Base-by-base conservation (phyloP, 2,797 vertebrate species). In the Cossypha niveicapilla region DNA sequence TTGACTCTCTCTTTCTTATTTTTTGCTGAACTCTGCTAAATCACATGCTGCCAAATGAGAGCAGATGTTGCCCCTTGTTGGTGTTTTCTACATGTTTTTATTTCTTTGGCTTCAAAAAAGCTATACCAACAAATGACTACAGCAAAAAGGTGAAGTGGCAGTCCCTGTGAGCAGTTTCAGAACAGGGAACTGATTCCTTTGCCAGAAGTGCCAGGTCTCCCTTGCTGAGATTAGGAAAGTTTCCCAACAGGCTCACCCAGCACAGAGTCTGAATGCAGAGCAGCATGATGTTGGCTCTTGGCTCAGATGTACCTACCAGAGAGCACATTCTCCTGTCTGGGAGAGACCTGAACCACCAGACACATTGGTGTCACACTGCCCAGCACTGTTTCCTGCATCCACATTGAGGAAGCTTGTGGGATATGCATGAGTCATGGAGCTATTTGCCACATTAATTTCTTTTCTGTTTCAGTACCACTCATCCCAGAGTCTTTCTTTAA, bases 11-110 rank as follows among this genome's bases (percentile, higher is more conserved):
- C 41, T 37, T 79, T 73, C 39, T 54, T 63, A 6, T 37, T 71
- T 88, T 93, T 75, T 87, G 35, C 72, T 94, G 82, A 73, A 27
- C 62, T 91, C 63, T 86, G 37, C 70, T 94, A 85, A 72, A 80
- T 86, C 44, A 53, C 23, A 30, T 53, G 41, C 62, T 94, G 73
- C 88, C 73, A 92, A 91, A 71, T 66, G 56, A 73, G 56, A 92
- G 44, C 41, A 81, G 86, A 66, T 88, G 51, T 91, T 90, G n/a
- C 47, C 48, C n/a, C 60, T 80, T 1, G 1, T 42, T 88, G 65
- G 25, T 86, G 66, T 91, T 90, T 90, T 88, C 73, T 56, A 74
- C n/a, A 6, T 66, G 42, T 27, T 80, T 93, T 88, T 72, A 65
- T 92, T 91, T 86, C 51, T 76, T 86, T 88, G 67, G 62, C 70